Percentiles rank a stretch among this genome's conserved stretches.
phyloP scores from a whole-genome alignment of 1,140 invertebrate genomes.

The Psilanteris sp. region DNA sequence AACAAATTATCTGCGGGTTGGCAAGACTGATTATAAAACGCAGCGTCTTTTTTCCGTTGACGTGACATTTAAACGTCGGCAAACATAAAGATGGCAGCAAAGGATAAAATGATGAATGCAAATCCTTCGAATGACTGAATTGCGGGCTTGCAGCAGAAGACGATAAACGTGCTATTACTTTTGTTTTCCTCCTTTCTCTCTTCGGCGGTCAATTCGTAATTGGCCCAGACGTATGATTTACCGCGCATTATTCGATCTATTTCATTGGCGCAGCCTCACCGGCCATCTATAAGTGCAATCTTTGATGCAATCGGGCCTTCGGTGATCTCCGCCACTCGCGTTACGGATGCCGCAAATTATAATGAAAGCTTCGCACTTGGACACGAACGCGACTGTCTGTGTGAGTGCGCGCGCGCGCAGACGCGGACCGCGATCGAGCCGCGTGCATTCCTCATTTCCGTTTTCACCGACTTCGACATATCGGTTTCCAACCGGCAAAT shows the following conservation, averaged over 20 bases:
- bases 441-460: constrained; percentile 26
- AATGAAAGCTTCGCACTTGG: constrained; percentile 42
- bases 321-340: constrained; percentile 19
- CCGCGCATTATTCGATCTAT: constrained; percentile 47
- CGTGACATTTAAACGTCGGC: constrained; percentile 7
- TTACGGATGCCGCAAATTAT: constrained; percentile 50
- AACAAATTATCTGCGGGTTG: too few species aligned
- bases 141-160: constrained; percentile 11
- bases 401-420: not conserved
- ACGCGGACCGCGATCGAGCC: not conserved
- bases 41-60: not conserved
- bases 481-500: too few species aligned
- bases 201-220: constrained; percentile 50
- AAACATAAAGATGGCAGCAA: not conserved
- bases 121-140: constrained; percentile 46
- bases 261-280: constrained; percentile 35
- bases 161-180: constrained; percentile 50
- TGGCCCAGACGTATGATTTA: constrained; percentile 51
- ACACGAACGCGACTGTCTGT: not conserved
- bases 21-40: too few species aligned
- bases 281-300: constrained; percentile 21
- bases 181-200: constrained; percentile 58
- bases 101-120: not conserved
- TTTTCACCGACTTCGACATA: too few species aligned
- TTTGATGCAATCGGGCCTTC: constrained; percentile 36